Conservation (phyloP, 2,113 vertebrate species). For the Epinephelus moara region DNA sequence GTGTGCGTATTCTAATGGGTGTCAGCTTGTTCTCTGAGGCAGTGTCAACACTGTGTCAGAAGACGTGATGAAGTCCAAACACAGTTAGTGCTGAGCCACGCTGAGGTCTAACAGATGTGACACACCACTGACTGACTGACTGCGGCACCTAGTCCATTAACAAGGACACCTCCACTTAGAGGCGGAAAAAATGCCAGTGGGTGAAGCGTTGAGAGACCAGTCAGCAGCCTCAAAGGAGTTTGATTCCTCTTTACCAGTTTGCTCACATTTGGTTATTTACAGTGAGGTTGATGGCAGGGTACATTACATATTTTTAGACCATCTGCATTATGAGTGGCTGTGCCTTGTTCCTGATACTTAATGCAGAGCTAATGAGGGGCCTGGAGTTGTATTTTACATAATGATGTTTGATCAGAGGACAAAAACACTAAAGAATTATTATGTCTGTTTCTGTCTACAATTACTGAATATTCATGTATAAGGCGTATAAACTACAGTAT, state of each 20-base stretch:
- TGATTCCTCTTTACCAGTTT: constrained; percentile 1
- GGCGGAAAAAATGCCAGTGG: constrained; percentile 13
- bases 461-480: not conserved
- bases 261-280: not conserved
- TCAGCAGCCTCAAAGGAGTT: constrained; percentile 1
- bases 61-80: constrained; percentile 36
- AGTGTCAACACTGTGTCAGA: constrained; percentile 50
- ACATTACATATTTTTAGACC: not conserved
- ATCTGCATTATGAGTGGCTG: not conserved
- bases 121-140: constrained; percentile 7
- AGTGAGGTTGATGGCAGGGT: not conserved
- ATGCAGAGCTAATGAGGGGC: constrained; percentile 14
- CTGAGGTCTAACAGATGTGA: constrained; percentile 45
- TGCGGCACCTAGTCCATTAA: constrained; percentile 37
- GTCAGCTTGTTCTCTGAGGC: constrained; percentile 25
- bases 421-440: not conserved
- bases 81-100: constrained; percentile 18
- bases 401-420: constrained; percentile 16
- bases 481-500: not conserved
- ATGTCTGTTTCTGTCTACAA: not conserved
- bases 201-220: not conserved
- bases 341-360: not conserved
- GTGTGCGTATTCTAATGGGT: constrained; percentile 33
- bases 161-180: constrained; percentile 31
- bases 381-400: constrained; percentile 1